Evolutionary conservation across 2,797 vertebrate genomes (phyloP).

Genomic region (Sebastolobus alascanus): DNA sequence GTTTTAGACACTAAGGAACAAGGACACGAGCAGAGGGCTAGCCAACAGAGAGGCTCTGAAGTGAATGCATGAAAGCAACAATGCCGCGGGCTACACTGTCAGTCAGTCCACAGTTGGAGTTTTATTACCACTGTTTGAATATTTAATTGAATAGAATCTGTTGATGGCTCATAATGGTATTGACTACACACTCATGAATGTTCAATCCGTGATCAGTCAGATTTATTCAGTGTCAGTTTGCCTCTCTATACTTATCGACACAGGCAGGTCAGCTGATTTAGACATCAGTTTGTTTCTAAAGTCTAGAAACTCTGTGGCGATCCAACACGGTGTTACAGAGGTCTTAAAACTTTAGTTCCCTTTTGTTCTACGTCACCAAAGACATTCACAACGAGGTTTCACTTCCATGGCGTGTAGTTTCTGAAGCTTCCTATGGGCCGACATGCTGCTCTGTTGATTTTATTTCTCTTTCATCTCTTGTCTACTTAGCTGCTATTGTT

Average conservation of each 20-base stretch:
- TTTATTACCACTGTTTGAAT: constrained; percentile 13
- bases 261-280: background rate
- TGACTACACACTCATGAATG: background rate
- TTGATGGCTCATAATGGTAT: background rate
- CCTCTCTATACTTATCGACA: background rate
- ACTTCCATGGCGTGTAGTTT: background rate
- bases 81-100: constrained; percentile 5
- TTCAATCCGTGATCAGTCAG: background rate
- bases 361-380: background rate
- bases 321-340: background rate
- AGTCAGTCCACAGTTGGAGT: constrained; percentile 14
- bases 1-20: background rate
- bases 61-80: background rate
- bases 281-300: background rate
- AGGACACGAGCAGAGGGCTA: background rate
- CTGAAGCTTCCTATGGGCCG: constrained; percentile 2
- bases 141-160: background rate
- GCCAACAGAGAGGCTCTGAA: background rate
- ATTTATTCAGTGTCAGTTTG: constrained; percentile 11
- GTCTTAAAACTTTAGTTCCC: background rate
- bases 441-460: background rate
- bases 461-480: constrained; percentile 20
- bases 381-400: background rate
- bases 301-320: background rate
- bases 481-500: constrained; percentile 14